A percentile compares a stretch with the other conserved stretches of the same genome.
Evolutionary conservation across 1,140 invertebrate genomes (phyloP).

Genomic region (Pristionchus pacificus): DNA sequence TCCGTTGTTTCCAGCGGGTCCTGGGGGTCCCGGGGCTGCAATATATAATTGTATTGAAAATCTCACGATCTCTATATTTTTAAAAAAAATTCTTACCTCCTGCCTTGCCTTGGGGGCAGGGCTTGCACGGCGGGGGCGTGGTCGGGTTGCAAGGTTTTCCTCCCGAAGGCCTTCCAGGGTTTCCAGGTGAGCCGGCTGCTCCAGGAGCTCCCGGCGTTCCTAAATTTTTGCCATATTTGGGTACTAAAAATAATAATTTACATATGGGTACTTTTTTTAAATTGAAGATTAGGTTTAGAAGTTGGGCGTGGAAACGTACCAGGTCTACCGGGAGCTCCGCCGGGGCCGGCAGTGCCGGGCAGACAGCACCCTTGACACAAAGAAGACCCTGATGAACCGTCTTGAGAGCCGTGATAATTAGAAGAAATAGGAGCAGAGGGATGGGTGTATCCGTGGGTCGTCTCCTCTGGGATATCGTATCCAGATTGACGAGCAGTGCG

Average conservation of each 20-base stretch:
- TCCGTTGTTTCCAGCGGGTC: slow-evolving; percentile 6
- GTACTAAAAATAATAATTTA: slow-evolving; percentile 4
- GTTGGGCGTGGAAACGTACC: too few species aligned
- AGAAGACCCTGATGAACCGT: background rate
- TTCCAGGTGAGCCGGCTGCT: slow-evolving; percentile 17
- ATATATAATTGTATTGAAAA: too few species aligned
- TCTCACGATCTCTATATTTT: too few species aligned
- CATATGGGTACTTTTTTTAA: too few species aligned
- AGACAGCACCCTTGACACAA: slow-evolving; percentile 34
- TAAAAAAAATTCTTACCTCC: too few species aligned
- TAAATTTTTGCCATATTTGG: background rate
- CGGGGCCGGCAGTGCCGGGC: slow-evolving; percentile 35
- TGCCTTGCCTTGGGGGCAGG: too few species aligned
- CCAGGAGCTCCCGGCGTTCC: slow-evolving; percentile 33
- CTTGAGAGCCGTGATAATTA: background rate
- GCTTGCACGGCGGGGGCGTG: too few species aligned
- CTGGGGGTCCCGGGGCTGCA: slow-evolving; percentile 9
- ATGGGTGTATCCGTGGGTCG: background rate
- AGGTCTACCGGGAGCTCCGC: slow-evolving; percentile 19
- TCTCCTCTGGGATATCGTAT: background rate
- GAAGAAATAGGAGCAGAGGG: background rate
- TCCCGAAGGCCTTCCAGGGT: background rate
- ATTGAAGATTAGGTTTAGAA: too few species aligned
- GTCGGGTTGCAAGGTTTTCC: too few species aligned
- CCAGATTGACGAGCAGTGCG: slow-evolving; percentile 14